Evolutionary conservation across 2,888 invertebrate species (phyloP).

Genomic region (Pachliopta kotzebuea): DNA sequence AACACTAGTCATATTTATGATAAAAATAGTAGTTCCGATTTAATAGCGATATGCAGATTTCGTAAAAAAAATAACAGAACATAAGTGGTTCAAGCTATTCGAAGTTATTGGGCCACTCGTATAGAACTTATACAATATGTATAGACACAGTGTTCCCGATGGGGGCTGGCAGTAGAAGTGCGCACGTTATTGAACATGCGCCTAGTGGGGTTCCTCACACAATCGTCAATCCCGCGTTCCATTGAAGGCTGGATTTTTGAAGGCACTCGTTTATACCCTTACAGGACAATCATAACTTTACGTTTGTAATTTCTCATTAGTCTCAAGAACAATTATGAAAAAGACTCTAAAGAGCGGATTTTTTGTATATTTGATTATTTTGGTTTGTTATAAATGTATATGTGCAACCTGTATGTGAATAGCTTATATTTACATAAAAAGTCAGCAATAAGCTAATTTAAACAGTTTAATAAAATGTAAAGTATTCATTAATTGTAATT

Average conservation of each 20-base stretch:
- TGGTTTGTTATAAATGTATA: slow-evolving; percentile 52
- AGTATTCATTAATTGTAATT: slow-evolving; percentile 10
- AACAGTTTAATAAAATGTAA: slow-evolving; percentile 11
- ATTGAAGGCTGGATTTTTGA: slow-evolving; percentile 76
- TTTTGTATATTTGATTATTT: slow-evolving; percentile 58
- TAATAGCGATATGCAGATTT: slow-evolving; percentile 30
- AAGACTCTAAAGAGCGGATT: slow-evolving; percentile 42
- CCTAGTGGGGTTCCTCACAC: slow-evolving; percentile 49
- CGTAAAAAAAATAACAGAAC: slow-evolving; percentile 33
- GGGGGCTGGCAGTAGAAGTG: slow-evolving; percentile 44
- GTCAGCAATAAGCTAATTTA: slow-evolving; percentile 42
- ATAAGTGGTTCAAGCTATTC: slow-evolving; percentile 29
- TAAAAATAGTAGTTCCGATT: slow-evolving; percentile 1
- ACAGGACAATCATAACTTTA: slow-evolving; percentile 55
- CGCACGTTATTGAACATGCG: not conserved
- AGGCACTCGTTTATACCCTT: slow-evolving; percentile 76
- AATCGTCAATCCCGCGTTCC: slow-evolving; percentile 69
- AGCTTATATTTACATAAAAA: slow-evolving; percentile 53
- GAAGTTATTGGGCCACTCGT: slow-evolving; percentile 27
- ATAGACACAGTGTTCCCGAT: slow-evolving; percentile 38
- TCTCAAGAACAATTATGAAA: slow-evolving; percentile 31
- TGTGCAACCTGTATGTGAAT: slow-evolving; percentile 47
- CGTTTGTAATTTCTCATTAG: slow-evolving; percentile 43
- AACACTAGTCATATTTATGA: no score
- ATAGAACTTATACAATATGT: slow-evolving; percentile 24